phyloP scores from a whole-genome alignment of 2,888 invertebrate genomes.

The Phoronis australis region DNA sequence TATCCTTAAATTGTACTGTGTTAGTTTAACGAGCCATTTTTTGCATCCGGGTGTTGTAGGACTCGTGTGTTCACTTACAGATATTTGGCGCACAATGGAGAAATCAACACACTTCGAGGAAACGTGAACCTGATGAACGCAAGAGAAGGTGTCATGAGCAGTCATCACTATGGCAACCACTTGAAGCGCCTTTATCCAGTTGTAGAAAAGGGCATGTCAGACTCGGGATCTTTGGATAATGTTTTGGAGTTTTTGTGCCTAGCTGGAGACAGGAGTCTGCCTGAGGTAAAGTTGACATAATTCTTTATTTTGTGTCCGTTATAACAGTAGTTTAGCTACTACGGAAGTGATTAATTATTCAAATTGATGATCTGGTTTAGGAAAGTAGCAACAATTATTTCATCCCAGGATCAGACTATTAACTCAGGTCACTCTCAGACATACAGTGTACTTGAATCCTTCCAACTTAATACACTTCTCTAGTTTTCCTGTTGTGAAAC shows the following conservation, averaged over 20 bases:
- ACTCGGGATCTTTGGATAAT: constrained; percentile 96
- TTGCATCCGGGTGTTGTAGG: too few relatives aligned
- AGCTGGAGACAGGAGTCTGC: constrained; percentile 81
- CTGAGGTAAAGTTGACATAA: constrained; percentile 62
- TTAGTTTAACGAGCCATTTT: neutral
- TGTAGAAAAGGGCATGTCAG: constrained; percentile 94
- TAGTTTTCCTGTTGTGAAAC: too few relatives aligned
- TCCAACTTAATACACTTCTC: too few relatives aligned
- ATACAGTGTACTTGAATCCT: too few relatives aligned
- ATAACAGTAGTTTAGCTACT: too few relatives aligned
- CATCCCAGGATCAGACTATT: too few relatives aligned
- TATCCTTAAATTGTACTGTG: neutral
- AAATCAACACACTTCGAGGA: constrained; percentile 97
- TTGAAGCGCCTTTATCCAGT: constrained; percentile 90
- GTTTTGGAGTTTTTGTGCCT: constrained; percentile 93
- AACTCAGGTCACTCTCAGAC: too few relatives aligned
- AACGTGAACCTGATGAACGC: constrained; percentile 99
- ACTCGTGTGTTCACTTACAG: too few relatives aligned
- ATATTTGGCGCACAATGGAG: constrained; percentile 95
- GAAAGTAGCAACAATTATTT: too few relatives aligned
- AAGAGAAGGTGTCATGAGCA: constrained; percentile 95
- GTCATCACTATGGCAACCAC: constrained; percentile 73
- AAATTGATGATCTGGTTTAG: too few relatives aligned
- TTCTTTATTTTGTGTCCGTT: neutral
- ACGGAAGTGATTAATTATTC: too few relatives aligned